Percentiles rank a stretch among this genome's conserved stretches.
These are phyloP conservation scores for Isotomurus palustris DNA, from an alignment of 2,888 invertebrate genomes.

Conservation along the genomic window DNA sequence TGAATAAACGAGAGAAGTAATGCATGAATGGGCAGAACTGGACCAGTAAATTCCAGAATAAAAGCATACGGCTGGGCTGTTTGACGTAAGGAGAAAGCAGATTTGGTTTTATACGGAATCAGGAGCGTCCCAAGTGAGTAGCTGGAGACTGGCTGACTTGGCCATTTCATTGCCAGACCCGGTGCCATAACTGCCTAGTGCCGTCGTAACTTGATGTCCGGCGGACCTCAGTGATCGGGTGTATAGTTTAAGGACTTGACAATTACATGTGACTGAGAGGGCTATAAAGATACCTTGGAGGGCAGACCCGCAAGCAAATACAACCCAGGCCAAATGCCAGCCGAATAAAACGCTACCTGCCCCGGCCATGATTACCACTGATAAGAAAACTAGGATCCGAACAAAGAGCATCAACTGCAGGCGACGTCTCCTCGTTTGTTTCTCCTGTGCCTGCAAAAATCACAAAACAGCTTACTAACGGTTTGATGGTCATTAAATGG, in stretches of 20 bases:
- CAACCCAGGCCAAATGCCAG: constrained; percentile 48
- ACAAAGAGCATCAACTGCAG: constrained; percentile 60
- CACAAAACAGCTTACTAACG: too few relatives aligned
- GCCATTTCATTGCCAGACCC: constrained; percentile 43
- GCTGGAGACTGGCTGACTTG: constrained; percentile 46
- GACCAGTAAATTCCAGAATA: too few relatives aligned
- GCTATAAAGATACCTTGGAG: constrained; percentile 61
- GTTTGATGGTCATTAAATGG: too few relatives aligned
- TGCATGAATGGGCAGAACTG: too few relatives aligned
- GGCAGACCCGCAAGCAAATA: constrained; percentile 50
- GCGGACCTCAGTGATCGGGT: constrained; percentile 41
- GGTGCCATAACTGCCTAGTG: constrained; percentile 39
- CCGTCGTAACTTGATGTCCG: constrained; percentile 33
- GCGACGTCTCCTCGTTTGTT: constrained; percentile 58
- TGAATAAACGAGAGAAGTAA: too few relatives aligned
- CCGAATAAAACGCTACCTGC: constrained; percentile 48
- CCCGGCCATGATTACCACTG: constrained; percentile 52
- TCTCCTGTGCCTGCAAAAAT: constrained; percentile 55
- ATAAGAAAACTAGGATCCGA: constrained; percentile 55
- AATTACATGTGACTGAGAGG: constrained; percentile 61
- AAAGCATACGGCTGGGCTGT: too few relatives aligned
- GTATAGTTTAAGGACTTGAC: constrained; percentile 50
- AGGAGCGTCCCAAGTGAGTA: constrained; percentile 46
- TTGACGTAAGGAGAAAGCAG: too few relatives aligned
- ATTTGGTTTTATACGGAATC: constrained; percentile 36